Conservation (phyloP, 1,140 invertebrate genomes). For the Hyles euphorbiae region DNA sequence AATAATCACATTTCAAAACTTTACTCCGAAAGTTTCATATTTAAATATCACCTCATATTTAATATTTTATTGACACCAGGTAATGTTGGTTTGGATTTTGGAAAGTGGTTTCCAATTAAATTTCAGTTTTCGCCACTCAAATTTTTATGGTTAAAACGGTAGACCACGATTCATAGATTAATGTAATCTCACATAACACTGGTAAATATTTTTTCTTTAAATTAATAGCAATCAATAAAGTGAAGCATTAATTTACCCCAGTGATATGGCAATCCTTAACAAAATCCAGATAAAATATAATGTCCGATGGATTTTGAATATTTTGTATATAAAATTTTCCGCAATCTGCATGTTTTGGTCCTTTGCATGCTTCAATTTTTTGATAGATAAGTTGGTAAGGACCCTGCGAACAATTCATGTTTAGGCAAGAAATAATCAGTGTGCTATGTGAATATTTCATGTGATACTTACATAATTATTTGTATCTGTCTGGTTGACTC, state of each 20-base stretch:
- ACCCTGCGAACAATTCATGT: conserved; percentile 29
- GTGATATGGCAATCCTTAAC: conserved; percentile 44
- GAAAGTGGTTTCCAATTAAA: too few species aligned
- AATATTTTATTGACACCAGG: too few species aligned
- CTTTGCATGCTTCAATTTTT: conserved; percentile 50
- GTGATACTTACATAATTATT: conserved; percentile 23
- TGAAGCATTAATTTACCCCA: conserved; percentile 27
- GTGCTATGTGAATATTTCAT: background rate
- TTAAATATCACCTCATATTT: too few species aligned
- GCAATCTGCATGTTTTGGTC: conserved; percentile 45
- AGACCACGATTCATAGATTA: too few species aligned
- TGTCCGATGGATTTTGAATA: conserved; percentile 40
- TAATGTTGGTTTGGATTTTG: too few species aligned
- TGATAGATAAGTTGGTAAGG: conserved; percentile 38
- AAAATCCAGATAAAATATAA: conserved; percentile 41
- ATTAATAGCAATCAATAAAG: background rate
- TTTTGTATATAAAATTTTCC: conserved; percentile 35
- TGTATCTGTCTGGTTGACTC: conserved; percentile 8
- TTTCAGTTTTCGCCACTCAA: too few species aligned
- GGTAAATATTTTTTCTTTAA: background rate
- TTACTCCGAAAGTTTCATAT: too few species aligned
- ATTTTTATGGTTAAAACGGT: too few species aligned
- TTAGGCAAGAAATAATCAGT: background rate
- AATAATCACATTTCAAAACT: too few species aligned
- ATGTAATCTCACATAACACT: too few species aligned